Percentiles rank a stretch among this genome's conserved stretches.
These are phyloP conservation scores for Ischnus inquisitorius DNA, from an alignment of 2,888 invertebrate genomes.

Conservation along the genomic window DNA sequence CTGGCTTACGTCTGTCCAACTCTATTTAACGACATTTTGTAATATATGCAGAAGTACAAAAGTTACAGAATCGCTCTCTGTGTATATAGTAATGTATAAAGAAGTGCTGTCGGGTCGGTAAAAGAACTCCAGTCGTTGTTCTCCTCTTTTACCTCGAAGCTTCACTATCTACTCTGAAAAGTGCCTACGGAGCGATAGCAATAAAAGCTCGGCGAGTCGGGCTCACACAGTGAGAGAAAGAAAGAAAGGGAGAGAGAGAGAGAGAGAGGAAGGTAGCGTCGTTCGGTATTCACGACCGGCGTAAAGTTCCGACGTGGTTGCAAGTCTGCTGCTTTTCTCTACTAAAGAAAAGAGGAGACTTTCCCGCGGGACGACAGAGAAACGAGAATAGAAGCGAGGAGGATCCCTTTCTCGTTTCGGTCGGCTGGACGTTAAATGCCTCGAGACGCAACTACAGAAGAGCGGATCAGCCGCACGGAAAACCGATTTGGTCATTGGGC, in stretches of 20 bases:
- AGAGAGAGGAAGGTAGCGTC: conserved; percentile 20
- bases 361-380: conserved; percentile 40
- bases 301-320: conserved; percentile 47
- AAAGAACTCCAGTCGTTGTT: conserved; percentile 12
- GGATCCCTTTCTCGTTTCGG: conserved; percentile 42
- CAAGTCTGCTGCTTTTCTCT: conserved; percentile 29
- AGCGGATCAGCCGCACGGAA: conserved; percentile 41
- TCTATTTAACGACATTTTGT: background rate
- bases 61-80: background rate
- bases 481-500: conserved; percentile 36
- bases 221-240: conserved; percentile 9
- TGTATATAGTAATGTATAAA: conserved; percentile 11
- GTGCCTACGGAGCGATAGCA: conserved; percentile 47
- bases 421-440: conserved; percentile 54
- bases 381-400: conserved; percentile 45
- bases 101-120: conserved; percentile 3
- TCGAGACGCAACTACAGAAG: conserved; percentile 34
- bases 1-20: background rate
- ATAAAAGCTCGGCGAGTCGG: conserved; percentile 49
- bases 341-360: conserved; percentile 9
- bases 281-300: conserved; percentile 55
- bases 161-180: conserved; percentile 37
- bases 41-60: background rate
- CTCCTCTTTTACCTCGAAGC: conserved; percentile 15
- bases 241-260: background rate